phyloP scores from a whole-genome alignment of 2,888 invertebrate genomes.

The Ophion ellenae region DNA sequence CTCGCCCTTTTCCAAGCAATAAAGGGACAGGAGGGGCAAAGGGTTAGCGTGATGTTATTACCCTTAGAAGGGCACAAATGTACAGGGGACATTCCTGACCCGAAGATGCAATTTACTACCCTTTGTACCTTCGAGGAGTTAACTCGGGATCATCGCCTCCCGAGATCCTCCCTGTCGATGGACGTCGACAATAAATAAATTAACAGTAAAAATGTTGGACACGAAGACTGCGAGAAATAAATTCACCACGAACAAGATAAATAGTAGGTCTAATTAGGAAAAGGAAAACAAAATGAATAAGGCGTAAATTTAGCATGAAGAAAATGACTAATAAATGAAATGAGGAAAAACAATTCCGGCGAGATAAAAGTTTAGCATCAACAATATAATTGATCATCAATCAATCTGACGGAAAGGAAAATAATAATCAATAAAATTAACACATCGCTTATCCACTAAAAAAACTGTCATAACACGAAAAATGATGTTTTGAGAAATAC shows the following conservation, averaged over 20 bases:
- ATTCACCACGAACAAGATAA: not conserved
- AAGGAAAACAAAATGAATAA: not conserved
- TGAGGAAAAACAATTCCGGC: not conserved
- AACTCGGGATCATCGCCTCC: not conserved
- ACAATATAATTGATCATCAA: not conserved
- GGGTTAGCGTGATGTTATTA: constrained; percentile 56
- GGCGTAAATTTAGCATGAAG: not conserved
- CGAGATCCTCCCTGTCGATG: no score
- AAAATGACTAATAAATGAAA: not conserved
- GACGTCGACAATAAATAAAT: not conserved
- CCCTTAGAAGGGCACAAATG: constrained; percentile 22
- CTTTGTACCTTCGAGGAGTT: not conserved
- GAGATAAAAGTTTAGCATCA: not conserved
- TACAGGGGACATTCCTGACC: not conserved
- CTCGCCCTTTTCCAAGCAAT: not conserved
- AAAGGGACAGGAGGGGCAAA: not conserved
- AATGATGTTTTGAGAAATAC: no score
- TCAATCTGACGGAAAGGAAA: not conserved
- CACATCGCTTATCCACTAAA: not conserved
- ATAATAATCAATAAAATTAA: not conserved
- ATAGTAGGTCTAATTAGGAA: not conserved
- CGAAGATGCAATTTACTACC: not conserved
- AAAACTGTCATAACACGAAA: no score
- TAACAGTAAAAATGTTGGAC: not conserved
- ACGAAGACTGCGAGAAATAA: not conserved